Conservation (phyloP, 2,888 invertebrate genomes). For the Tenthredo mesomela region DNA sequence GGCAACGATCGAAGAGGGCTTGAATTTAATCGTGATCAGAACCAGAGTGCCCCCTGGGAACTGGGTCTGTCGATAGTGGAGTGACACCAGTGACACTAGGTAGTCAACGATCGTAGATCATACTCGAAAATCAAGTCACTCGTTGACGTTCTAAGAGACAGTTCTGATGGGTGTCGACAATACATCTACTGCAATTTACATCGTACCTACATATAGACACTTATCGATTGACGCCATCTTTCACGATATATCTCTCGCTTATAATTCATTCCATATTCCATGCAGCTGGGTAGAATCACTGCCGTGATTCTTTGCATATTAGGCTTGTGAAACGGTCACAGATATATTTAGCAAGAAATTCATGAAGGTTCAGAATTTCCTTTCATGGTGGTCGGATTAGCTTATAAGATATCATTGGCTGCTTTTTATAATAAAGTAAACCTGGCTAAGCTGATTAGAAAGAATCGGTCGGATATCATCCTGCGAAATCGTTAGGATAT, state of each 20-base stretch:
- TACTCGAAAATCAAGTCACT: constrained; percentile 31
- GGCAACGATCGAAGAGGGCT: constrained; percentile 32
- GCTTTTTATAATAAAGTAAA: neutral
- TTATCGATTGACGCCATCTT: neutral
- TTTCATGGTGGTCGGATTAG: neutral
- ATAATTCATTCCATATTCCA: neutral
- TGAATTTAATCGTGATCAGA: constrained; percentile 46
- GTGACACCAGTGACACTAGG: constrained; percentile 43
- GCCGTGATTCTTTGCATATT: neutral
- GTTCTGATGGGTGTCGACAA: constrained; percentile 18
- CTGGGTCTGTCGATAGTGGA: constrained; percentile 35
- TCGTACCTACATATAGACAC: neutral
- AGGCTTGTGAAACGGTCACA: neutral
- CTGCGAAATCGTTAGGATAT: neutral
- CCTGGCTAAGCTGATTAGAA: neutral
- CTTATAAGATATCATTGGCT: neutral
- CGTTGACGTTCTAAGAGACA: constrained; percentile 1
- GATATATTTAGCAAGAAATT: neutral
- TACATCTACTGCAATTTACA: neutral
- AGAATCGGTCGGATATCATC: neutral
- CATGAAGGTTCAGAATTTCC: neutral
- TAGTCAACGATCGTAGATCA: constrained; percentile 42
- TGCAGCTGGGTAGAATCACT: neutral
- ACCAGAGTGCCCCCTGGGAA: constrained; percentile 51
- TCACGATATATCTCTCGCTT: neutral